These are phyloP conservation scores for Phymatocera aterrima DNA, from an alignment of 2,888 invertebrate genomes.

Conservation along the genomic window DNA sequence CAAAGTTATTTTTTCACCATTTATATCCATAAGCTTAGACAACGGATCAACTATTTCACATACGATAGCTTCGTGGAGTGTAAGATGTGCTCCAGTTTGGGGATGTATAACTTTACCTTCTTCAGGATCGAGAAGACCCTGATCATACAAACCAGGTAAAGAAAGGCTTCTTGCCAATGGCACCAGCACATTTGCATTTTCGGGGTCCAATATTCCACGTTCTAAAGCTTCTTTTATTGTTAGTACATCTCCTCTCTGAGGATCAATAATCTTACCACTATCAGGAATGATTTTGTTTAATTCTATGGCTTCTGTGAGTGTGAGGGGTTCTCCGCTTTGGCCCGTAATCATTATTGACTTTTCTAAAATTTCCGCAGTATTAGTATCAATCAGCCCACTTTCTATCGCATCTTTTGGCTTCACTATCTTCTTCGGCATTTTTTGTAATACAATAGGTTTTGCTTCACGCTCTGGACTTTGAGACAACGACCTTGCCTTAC, in stretches of 20 bases:
- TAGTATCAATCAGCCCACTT: constrained; percentile 86
- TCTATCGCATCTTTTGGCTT: constrained; percentile 87
- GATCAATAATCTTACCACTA: constrained; percentile 88
- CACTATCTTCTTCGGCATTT: constrained; percentile 86
- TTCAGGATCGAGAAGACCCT: constrained; percentile 88
- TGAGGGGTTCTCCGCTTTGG: constrained; percentile 78
- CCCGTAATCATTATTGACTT: constrained; percentile 83
- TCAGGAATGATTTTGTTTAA: constrained; percentile 83
- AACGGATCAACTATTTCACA: constrained; percentile 92
- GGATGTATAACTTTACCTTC: constrained; percentile 90
- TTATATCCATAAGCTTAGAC: constrained; percentile 81
- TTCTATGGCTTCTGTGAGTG: constrained; percentile 86
- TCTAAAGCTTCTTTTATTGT: constrained; percentile 90
- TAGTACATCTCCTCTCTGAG: constrained; percentile 86
- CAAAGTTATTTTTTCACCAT: constrained; percentile 82
- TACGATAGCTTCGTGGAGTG: constrained; percentile 89
- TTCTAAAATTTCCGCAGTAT: constrained; percentile 84
- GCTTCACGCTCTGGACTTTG: constrained; percentile 80
- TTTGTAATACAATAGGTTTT: constrained; percentile 85
- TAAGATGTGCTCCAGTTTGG: constrained; percentile 87
- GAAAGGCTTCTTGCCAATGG: constrained; percentile 89
- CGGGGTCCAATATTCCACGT: constrained; percentile 87
- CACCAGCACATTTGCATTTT: constrained; percentile 85
- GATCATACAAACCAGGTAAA: constrained; percentile 88
- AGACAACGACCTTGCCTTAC: constrained; percentile 78